Evolutionary conservation across 2,888 invertebrate species (phyloP).

Genomic region (Thymelicus lineola): DNA sequence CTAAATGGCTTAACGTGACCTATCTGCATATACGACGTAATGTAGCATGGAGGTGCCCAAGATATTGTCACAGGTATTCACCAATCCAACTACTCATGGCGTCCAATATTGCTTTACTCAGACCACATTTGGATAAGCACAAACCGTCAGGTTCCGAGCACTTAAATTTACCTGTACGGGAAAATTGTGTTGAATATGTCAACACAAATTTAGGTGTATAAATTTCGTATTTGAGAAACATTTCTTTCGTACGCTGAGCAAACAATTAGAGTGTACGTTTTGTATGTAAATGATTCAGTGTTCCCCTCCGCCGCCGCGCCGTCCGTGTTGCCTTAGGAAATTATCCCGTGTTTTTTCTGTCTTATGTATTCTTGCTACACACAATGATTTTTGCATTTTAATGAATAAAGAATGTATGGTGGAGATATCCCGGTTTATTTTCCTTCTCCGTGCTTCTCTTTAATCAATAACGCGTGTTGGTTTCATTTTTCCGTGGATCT

Average conservation of each 20-base stretch:
- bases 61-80: too few species aligned
- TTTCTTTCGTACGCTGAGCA: constrained; percentile 40
- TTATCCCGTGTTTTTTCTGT: constrained; percentile 19
- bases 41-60: too few species aligned
- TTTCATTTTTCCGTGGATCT: too few species aligned
- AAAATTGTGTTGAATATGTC: not conserved
- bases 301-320: not conserved
- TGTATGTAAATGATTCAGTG: constrained; percentile 39
- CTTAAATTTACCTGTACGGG: not conserved
- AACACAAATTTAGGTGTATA: constrained; percentile 8
- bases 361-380: constrained; percentile 10
- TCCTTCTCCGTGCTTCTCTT: too few species aligned
- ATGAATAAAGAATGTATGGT: not conserved
- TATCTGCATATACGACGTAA: too few species aligned
- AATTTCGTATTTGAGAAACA: constrained; percentile 35
- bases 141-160: too few species aligned
- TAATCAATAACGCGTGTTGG: too few species aligned
- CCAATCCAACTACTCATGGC: too few species aligned
- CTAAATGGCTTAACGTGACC: too few species aligned
- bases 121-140: too few species aligned
- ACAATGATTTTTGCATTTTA: constrained; percentile 27
- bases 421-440: too few species aligned
- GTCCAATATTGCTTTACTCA: too few species aligned
- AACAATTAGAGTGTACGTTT: constrained; percentile 44
- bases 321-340: constrained; percentile 17